Evolutionary conservation across 1,140 invertebrate species (phyloP).

Genomic region (Planococcus citri): DNA sequence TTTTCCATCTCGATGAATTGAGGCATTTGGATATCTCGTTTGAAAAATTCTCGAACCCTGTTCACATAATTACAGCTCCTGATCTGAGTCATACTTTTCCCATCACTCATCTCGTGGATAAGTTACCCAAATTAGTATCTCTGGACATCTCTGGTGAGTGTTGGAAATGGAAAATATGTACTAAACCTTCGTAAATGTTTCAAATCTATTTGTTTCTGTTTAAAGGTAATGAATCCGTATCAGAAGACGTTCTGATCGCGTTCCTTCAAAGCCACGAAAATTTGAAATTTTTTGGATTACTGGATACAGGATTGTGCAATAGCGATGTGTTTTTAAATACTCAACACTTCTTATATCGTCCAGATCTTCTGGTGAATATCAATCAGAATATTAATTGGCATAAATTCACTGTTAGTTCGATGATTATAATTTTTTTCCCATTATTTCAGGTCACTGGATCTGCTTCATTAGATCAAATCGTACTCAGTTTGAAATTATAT

Average conservation of each 20-base stretch:
- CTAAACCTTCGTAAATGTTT: neutral
- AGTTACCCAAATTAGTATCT: conserved; percentile 47
- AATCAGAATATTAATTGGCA: too few species aligned
- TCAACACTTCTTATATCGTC: conserved; percentile 35
- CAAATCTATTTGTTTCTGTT: neutral
- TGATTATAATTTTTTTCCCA: too few species aligned
- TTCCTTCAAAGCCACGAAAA: conserved; percentile 40
- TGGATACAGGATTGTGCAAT: conserved; percentile 46
- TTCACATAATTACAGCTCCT: conserved; percentile 36
- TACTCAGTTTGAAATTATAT: conserved; percentile 51
- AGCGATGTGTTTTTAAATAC: conserved; percentile 43
- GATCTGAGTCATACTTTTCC: conserved; percentile 37
- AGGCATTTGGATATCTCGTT: conserved; percentile 52
- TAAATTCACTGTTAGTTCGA: too few species aligned
- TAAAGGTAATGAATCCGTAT: neutral
- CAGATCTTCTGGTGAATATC: conserved; percentile 36
- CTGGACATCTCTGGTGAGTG: conserved; percentile 54
- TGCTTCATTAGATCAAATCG: conserved; percentile 47
- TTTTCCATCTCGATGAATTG: conserved; percentile 39
- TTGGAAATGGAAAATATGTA: too few species aligned
- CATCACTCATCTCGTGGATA: conserved; percentile 37
- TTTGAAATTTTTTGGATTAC: conserved; percentile 48
- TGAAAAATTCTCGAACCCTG: conserved; percentile 40
- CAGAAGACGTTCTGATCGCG: conserved; percentile 26
- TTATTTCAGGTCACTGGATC: conserved; percentile 46